Conservation (phyloP, 2,888 invertebrate genomes). For the Oligia fasciuncula region DNA sequence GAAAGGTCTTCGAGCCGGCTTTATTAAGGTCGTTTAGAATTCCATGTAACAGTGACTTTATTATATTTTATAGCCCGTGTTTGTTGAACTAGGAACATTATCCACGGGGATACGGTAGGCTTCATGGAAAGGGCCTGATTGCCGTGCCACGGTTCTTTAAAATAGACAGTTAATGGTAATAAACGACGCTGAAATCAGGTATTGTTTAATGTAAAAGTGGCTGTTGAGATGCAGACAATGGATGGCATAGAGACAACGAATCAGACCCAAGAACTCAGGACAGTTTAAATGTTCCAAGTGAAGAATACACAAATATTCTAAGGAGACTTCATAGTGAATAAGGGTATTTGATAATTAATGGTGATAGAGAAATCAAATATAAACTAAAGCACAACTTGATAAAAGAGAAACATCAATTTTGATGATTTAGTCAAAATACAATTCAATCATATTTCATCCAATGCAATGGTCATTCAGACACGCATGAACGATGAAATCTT, state of each 20-base stretch:
- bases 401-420: neutral
- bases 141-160: slow-evolving; percentile 26
- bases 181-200: slow-evolving; percentile 12
- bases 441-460: neutral
- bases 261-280: neutral
- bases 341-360: slow-evolving; percentile 1
- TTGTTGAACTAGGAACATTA: slow-evolving; percentile 54
- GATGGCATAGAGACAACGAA: neutral
- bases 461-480: slow-evolving; percentile 8
- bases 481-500: slow-evolving; percentile 37
- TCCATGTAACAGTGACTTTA: slow-evolving; percentile 52
- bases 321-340: neutral
- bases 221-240: slow-evolving; percentile 5
- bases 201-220: slow-evolving; percentile 17
- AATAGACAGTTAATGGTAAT: slow-evolving; percentile 34
- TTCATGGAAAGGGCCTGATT: slow-evolving; percentile 35
- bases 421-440: slow-evolving; percentile 7
- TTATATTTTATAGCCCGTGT: slow-evolving; percentile 57
- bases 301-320: neutral
- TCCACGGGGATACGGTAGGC: slow-evolving; percentile 43
- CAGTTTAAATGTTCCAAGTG: neutral
- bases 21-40: slow-evolving; percentile 66
- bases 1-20: slow-evolving; percentile 68
- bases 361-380: neutral
- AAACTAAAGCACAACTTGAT: neutral